Evolutionary conservation across 2,888 invertebrate genomes (phyloP), one percentile per base, ranked within the genome.

Genomic region (Pandemis corylana): DNA sequence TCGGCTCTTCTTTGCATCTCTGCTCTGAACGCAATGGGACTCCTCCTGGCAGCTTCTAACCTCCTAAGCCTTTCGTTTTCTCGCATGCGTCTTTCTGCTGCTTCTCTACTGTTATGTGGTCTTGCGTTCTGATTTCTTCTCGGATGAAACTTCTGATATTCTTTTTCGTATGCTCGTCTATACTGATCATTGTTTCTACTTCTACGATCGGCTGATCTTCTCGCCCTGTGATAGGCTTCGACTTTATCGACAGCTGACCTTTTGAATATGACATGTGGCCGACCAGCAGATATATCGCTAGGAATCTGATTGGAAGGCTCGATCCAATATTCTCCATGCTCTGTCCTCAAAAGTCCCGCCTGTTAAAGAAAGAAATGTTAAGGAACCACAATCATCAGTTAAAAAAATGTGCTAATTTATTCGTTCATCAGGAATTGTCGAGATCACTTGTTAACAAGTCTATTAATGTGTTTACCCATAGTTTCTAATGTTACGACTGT

Each of bases 191-290:
- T 84, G 70, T 78, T 78, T 77, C 84, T 84, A 75, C 73, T 78
- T 78, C 81, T 85, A 68, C 78, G 83, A 68, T 87, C 81, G 68
- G 87, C 80, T 78, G 86, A 87, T 84, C 93, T 87, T 76, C 93
- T 92, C 66, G 81, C 81, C 87, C 92, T 90, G 78, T 92, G 89
- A 81, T 87, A 89, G 61, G 93, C 91, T 79, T 89, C 81, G 56
- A 91, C 85, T 86, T 93, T 92, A 77, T 92, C 90, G n/a, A 96
- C 95, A 13, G 96, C 96, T 63, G 96, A 96, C 85, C 96, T 93
- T 87, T 95, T 96, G 83, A 95, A 97, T 75, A 97, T 94, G 64
- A 97, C 94, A 85, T 97, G 97, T 74, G 96, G 95, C 87, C 96
- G 96, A 70, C 88, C 89, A 77, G 87, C 84, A 62, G 83, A 88